These are phyloP conservation scores for Hybos culiciformis DNA, from an alignment of 2,888 invertebrate genomes.

Conservation along the genomic window DNA sequence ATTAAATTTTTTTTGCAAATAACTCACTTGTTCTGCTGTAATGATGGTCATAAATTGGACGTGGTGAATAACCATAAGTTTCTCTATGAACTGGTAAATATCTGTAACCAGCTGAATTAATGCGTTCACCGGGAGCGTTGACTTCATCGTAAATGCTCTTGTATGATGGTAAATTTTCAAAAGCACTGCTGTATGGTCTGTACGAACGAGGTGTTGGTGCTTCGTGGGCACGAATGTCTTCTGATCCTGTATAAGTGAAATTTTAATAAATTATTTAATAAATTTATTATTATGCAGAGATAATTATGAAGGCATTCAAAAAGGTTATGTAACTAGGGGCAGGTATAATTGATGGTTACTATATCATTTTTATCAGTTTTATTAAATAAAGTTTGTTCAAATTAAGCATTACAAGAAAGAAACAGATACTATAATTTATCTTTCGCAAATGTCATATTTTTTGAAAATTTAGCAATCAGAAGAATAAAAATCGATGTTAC, in stretches of 20 bases:
- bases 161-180: conserved; percentile 56
- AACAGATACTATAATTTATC: no score
- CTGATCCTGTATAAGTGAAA: conserved; percentile 49
- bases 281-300: no score
- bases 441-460: no score
- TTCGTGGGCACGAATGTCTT: conserved; percentile 82
- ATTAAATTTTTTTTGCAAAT: conserved; percentile 8
- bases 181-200: conserved; percentile 50
- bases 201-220: conserved; percentile 54
- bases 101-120: conserved; percentile 78
- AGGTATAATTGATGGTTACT: no score
- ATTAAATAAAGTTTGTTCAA: no score
- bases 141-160: conserved; percentile 85
- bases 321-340: no score
- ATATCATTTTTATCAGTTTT: no score
- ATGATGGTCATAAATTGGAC: conserved; percentile 76
- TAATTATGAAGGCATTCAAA: no score
- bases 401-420: no score
- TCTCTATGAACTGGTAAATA: conserved; percentile 83
- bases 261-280: conserved; percentile 5
- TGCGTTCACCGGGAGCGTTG: conserved; percentile 64
- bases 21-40: conserved; percentile 79
- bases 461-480: no score
- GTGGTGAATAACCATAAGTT: conserved; percentile 78
- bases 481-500: no score